Evolutionary conservation across 2,797 vertebrate genomes (phyloP).

Genomic region (Heterohyrax brucei): DNA sequence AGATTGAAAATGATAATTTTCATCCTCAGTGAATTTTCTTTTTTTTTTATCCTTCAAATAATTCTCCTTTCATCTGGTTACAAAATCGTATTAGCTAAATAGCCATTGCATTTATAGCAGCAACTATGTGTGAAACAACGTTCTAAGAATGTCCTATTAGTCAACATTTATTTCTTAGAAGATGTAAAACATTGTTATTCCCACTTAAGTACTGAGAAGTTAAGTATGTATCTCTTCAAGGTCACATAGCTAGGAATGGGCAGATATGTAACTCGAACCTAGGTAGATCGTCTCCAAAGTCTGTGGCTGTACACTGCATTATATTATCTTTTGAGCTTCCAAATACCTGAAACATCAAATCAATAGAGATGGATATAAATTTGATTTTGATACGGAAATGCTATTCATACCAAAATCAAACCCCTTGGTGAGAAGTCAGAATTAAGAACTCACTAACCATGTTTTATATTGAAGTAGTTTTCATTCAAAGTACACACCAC

Average conservation of each 20-base stretch:
- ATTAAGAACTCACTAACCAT: neutral
- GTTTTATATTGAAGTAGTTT: neutral
- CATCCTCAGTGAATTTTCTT: neutral
- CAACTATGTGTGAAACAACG: neutral
- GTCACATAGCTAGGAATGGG: neutral
- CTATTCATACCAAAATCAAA: neutral
- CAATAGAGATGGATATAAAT: neutral
- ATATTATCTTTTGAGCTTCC: neutral
- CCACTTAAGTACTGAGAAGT: neutral
- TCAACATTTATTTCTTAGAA: neutral
- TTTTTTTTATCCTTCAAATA: slow-evolving; percentile 30
- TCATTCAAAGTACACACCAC: neutral
- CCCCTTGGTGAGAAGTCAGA: neutral
- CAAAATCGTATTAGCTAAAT: neutral
- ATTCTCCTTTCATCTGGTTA: neutral
- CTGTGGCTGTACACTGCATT: neutral
- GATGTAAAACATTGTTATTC: neutral
- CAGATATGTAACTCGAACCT: neutral
- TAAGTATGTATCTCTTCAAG: neutral
- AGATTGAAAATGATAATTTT: neutral
- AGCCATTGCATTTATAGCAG: neutral
- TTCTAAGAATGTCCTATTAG: neutral
- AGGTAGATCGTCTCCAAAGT: neutral
- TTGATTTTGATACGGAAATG: too few relatives aligned
- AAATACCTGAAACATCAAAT: neutral